phyloP scores from a whole-genome alignment of 2,797 vertebrate genomes.

The Neopelma chrysocephalum region DNA sequence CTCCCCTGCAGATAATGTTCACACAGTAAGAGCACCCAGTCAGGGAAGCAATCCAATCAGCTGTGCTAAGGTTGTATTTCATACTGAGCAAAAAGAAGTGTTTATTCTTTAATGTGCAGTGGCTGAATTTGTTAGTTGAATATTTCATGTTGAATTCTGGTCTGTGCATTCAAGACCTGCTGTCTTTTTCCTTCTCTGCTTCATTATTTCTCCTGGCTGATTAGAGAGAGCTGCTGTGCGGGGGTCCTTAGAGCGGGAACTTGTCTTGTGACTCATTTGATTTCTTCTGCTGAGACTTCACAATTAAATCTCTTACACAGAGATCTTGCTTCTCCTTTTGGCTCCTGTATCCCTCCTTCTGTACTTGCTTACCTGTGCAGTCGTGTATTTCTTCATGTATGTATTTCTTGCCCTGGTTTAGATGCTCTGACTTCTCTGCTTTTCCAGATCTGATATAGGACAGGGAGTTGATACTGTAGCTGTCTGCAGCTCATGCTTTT shows the following conservation, averaged over 20 bases:
- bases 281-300: constrained; percentile 19
- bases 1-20: constrained; percentile 57
- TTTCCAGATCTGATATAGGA: background rate
- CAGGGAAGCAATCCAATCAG: constrained; percentile 42
- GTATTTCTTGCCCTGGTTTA: background rate
- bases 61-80: constrained; percentile 1
- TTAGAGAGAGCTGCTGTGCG: background rate
- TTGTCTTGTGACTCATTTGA: constrained; percentile 67
- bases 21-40: constrained; percentile 15
- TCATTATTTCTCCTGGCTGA: constrained; percentile 42
- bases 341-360: constrained; percentile 21
- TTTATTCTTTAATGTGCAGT: constrained; percentile 22
- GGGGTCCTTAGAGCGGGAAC: constrained; percentile 30
- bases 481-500: background rate
- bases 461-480: background rate
- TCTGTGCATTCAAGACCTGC: constrained; percentile 12
- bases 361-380: background rate
- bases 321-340: constrained; percentile 32
- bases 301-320: background rate
- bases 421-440: background rate
- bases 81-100: constrained; percentile 27
- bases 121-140: constrained; percentile 3
- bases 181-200: constrained; percentile 12
- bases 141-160: constrained; percentile 13
- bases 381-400: background rate